phyloP scores from a whole-genome alignment of 1,140 invertebrate species.

The Cecropterus lyciades region DNA sequence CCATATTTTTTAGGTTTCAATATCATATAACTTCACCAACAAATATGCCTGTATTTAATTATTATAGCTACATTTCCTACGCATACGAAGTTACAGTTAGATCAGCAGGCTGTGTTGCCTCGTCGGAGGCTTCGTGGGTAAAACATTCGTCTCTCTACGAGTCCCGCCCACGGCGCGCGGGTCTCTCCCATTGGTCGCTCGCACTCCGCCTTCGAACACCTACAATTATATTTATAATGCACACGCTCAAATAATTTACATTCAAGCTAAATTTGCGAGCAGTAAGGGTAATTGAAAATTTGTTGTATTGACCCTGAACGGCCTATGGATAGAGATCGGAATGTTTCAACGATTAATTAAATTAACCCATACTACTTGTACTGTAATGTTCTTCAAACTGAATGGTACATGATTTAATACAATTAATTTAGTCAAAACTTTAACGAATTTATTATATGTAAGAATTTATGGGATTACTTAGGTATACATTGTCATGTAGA shows the following conservation, averaged over 20 bases:
- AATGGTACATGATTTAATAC: not conserved
- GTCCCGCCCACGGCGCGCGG: constrained; percentile 62
- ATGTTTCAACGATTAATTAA: constrained; percentile 67
- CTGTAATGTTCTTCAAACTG: not conserved
- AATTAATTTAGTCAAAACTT: not conserved
- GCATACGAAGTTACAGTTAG: too few relatives aligned
- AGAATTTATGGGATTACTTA: too few relatives aligned
- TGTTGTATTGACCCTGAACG: constrained; percentile 78
- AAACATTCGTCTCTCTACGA: constrained; percentile 70
- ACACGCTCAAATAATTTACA: constrained; percentile 82
- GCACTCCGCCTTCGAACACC: constrained; percentile 69
- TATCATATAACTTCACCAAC: too few relatives aligned
- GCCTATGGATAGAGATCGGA: constrained; percentile 62
- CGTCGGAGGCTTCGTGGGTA: constrained; percentile 73
- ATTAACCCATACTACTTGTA: constrained; percentile 45
- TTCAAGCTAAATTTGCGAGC: constrained; percentile 81
- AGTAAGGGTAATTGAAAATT: constrained; percentile 82
- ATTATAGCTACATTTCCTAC: too few relatives aligned
- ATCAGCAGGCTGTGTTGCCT: constrained; percentile 44
- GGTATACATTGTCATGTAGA: too few relatives aligned
- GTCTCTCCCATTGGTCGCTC: constrained; percentile 61
- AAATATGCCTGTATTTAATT: too few relatives aligned
- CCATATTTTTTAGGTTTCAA: too few relatives aligned
- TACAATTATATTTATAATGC: constrained; percentile 84
- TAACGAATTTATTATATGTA: too few relatives aligned